Base-by-base conservation (phyloP, 2,888 invertebrate species). In the Miltochrista miniata region DNA sequence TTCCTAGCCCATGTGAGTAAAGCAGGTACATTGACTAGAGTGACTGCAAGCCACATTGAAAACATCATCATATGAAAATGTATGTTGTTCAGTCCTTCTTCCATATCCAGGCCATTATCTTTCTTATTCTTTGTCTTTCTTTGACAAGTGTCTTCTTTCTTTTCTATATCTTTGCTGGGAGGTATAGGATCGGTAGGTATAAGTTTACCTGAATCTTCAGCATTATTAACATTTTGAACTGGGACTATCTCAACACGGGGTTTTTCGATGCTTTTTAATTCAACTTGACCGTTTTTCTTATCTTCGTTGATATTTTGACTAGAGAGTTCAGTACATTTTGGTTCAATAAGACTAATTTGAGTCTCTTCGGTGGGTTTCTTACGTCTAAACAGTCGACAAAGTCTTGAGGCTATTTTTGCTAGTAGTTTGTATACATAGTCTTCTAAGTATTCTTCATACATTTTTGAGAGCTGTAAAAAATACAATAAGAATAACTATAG, bases 1-100 rank as follows among this genome's bases (percentile, higher is more conserved):
- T 95, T 96, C 72, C 94, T 94, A 0, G 96, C 95, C 97, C 97
- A 97, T 5, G 96, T 95, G 37, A 97, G 78, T 12, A 95, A 92
- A 37, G 94, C 93, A 0, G 97, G 96, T 10, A 95, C 63, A 81
- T 95, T 96, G 35, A 96, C 84, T n/a, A 94, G 58, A 0, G 96
- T 92, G 30, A 94, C 91, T 12, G 94, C 76, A 46, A 93, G 74
- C 93, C 96, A 95, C 63, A 96, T 74, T 45, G 95, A 85, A 67
- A 96, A 95, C 68, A 96, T 77, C 53, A 95, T 93, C 71, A 96
- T 92, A 74, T 96, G 96, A 77, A 96, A 96, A 72, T 96, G 93
- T 64, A 96, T 92, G 63, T 89, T 91, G 56, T 83, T 90, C 13
- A 92, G 72, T 42, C 85, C 81, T 44, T 85, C 81, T 45, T 85